These are phyloP conservation scores for Andricus grossulariae DNA, from an alignment of 1,140 invertebrate genomes.

Conservation along the genomic window DNA sequence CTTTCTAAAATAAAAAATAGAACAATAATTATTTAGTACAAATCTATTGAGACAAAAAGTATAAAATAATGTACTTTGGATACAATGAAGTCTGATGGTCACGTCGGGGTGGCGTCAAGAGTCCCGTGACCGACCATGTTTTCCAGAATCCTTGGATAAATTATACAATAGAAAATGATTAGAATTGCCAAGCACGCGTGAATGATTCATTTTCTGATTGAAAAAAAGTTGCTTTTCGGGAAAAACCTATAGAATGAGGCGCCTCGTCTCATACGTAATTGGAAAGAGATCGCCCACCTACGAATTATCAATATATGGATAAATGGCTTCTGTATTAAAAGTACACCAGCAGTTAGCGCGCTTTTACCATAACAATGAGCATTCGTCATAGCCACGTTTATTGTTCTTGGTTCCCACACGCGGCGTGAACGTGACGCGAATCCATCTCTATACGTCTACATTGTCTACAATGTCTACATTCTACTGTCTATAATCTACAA, in stretches of 20 bases:
- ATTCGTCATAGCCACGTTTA: constrained; percentile 39
- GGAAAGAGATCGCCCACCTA: background rate
- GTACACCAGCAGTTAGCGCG: constrained; percentile 11
- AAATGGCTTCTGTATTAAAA: constrained; percentile 20
- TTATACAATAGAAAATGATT: constrained; percentile 12
- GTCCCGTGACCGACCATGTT: background rate
- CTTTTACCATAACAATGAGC: constrained; percentile 42
- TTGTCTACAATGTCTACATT: background rate
- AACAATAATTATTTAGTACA: too few relatives aligned
- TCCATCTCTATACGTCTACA: constrained; percentile 16
- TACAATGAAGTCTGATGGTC: background rate
- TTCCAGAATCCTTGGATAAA: constrained; percentile 9
- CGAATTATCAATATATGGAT: background rate
- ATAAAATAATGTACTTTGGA: too few relatives aligned
- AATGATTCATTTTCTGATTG: background rate
- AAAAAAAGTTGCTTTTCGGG: background rate
- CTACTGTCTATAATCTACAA: constrained; percentile 10
- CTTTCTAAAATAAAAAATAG: background rate
- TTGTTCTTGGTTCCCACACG: constrained; percentile 44
- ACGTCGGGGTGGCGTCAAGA: background rate
- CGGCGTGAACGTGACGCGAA: constrained; percentile 35
- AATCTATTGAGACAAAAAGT: too few relatives aligned
- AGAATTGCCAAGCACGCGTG: constrained; percentile 14
- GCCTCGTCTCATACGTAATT: constrained; percentile 21
- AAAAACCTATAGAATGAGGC: constrained; percentile 2